Conservation (phyloP, 2,888 invertebrate genomes). For the Trachelus troglodyta region DNA sequence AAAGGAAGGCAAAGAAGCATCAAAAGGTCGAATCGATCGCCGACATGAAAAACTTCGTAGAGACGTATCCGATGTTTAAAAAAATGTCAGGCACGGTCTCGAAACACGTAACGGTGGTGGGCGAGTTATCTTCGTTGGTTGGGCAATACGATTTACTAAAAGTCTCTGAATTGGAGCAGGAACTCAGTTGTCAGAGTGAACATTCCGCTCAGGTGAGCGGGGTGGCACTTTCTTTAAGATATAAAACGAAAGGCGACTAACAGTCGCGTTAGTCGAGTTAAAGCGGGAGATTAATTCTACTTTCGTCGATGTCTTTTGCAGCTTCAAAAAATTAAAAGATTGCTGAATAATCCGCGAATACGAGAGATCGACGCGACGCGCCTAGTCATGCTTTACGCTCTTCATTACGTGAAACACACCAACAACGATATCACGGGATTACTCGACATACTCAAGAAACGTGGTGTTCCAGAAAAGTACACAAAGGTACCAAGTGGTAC, state of each 20-base stretch:
- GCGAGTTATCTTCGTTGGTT: slow-evolving; percentile 91
- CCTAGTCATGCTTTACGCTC: slow-evolving; percentile 91
- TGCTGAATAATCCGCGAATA: slow-evolving; percentile 81
- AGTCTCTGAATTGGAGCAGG: slow-evolving; percentile 94
- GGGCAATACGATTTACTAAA: slow-evolving; percentile 82
- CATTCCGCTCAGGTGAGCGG: slow-evolving; percentile 77
- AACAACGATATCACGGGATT: slow-evolving; percentile 85
- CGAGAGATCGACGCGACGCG: slow-evolving; percentile 85
- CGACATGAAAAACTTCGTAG: slow-evolving; percentile 99
- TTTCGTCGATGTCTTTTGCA: slow-evolving; percentile 16
- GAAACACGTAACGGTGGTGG: slow-evolving; percentile 97
- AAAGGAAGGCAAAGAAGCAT: slow-evolving; percentile 93
- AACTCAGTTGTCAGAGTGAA: slow-evolving; percentile 88
- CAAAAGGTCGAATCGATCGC: slow-evolving; percentile 97
- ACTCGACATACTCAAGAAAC: slow-evolving; percentile 77
- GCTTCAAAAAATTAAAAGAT: slow-evolving; percentile 73
- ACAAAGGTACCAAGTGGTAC: slow-evolving; percentile 52
- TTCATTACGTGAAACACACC: slow-evolving; percentile 92
- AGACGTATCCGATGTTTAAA: slow-evolving; percentile 98
- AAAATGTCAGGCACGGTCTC: slow-evolving; percentile 96
- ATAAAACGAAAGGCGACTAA: too few relatives aligned
- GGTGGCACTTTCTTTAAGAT: background rate
- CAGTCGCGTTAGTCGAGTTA: too few relatives aligned
- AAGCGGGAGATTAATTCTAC: background rate
- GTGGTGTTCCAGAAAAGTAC: slow-evolving; percentile 76